Evolutionary conservation across 2,113 vertebrate species (phyloP), one percentile per base, ranked within the genome.

Genomic region (Pelobates fuscus): DNA sequence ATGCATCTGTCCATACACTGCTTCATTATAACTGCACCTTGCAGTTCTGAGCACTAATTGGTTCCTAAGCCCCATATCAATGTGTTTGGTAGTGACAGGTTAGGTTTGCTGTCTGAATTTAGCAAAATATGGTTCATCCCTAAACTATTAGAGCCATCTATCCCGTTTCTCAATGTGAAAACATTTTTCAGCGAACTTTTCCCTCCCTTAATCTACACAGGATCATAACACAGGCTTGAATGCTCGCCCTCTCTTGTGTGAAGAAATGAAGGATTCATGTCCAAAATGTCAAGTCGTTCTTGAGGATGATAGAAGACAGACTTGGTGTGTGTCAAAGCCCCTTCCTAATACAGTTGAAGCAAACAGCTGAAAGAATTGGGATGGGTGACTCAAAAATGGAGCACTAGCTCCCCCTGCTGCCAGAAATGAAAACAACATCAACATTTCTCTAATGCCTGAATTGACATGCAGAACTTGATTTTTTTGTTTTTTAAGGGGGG

Each of bases 371-470:
- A n/a, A 23, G 60, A 62, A 62, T 25, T 60, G 17, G 20, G n/a
- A 32, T 59, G 15, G 10, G 32, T 5, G 58, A 1, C 23, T 79
- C 78, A 79, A 79, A 54, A 81, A 77, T 91, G 81, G 91, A 90
- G 83, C 80, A 84, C 79, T 86, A 78, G 75, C 87, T 82, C 87
- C 91, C 89, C 86, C 91, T 91, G 82, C 87, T 84, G 91, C 76
- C 78, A 5, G 0, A 25, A 54, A 60, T 4, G 6, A 2, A 67
- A 32, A 76, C 12, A 54, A 7, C 24, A 4, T 10, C 25, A 67
- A 29, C 41, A 65, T 67, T 49, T 24, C 2, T 32, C 7, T 59
- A 70, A 23, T 25, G 2, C 6, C n/a, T 3, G 15, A 18, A 58
- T 75, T 67, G 55, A 59, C 62, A 74, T 74, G 62, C 52, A 74